Conservation (phyloP, 2,888 invertebrate species). For the Elaeidobius kamerunicus region DNA sequence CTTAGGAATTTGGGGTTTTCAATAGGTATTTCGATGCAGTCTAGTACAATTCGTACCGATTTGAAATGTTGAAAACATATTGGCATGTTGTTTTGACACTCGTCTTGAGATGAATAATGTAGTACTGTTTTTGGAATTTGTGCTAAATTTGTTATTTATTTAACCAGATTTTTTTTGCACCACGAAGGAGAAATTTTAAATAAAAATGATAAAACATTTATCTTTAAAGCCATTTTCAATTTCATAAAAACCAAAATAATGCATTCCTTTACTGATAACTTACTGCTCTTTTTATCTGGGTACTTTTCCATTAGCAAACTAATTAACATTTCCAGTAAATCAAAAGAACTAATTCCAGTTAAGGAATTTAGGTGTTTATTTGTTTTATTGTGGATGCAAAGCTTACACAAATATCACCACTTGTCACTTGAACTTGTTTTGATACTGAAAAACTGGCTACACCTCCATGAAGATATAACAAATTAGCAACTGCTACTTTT, state of each 20-base stretch:
- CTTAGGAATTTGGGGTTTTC: background rate
- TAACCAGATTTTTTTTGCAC: background rate
- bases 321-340: background rate
- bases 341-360: background rate
- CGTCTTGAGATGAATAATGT: background rate
- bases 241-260: conserved; percentile 1
- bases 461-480: background rate
- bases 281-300: background rate
- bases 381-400: background rate
- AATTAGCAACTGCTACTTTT: background rate
- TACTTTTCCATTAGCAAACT: background rate
- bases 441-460: background rate
- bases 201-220: conserved; percentile 3
- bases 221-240: conserved; percentile 1
- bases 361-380: background rate
- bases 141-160: background rate
- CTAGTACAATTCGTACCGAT: background rate
- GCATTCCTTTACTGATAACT: background rate
- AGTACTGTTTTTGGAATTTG: background rate
- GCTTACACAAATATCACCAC: background rate
- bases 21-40: background rate
- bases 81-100: no score
- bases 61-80: background rate
- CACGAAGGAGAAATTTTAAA: background rate
- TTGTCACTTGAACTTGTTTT: background rate